These are phyloP conservation scores for Araneus ventricosus DNA, from an alignment of 1,140 invertebrate genomes.

Conservation along the genomic window DNA sequence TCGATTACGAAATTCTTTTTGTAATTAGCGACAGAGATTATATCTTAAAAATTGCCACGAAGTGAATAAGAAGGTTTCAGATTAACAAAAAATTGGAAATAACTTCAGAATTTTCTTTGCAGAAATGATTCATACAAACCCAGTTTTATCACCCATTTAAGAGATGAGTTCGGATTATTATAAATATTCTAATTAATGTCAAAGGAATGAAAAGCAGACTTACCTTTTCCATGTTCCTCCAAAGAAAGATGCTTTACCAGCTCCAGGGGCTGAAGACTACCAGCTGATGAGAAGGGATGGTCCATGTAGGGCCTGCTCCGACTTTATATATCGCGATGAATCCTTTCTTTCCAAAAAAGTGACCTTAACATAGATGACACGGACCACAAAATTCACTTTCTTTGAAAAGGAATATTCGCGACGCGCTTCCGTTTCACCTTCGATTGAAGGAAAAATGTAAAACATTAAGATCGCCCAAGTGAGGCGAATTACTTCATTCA, in stretches of 20 bases:
- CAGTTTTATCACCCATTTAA: no score
- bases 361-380: background rate
- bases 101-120: no score
- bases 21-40: no score
- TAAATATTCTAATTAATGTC: no score
- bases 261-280: background rate
- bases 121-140: no score
- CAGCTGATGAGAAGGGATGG: background rate
- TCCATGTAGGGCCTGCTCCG: background rate
- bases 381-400: background rate
- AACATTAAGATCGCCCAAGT: background rate
- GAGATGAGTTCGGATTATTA: no score
- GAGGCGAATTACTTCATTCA: background rate
- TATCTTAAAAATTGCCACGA: no score
- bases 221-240: background rate
- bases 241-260: background rate
- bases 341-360: background rate
- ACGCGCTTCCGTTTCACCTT: background rate
- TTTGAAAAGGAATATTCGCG: background rate
- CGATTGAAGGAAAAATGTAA: background rate
- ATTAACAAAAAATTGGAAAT: no score
- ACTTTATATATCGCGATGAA: background rate
- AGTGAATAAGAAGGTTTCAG: no score
- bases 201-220: background rate
- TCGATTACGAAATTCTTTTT: no score